A percentile compares a stretch with the other conserved stretches of the same genome.
Conservation (phyloP, 2,888 invertebrate species). For the Pyrocoelia pectoralis region DNA sequence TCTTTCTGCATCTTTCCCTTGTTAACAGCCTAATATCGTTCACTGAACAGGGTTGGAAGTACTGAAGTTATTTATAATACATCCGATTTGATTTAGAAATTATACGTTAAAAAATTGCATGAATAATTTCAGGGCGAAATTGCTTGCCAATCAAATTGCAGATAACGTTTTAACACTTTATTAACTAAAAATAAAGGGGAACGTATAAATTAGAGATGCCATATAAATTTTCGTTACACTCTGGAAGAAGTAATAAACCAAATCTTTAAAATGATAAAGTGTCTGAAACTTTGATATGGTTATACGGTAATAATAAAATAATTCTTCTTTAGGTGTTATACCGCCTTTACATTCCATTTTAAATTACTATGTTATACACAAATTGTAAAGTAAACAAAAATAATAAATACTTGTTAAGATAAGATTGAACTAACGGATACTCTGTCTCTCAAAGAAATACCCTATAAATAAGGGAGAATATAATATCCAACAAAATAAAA, state of each 20-base stretch:
- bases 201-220: constrained; percentile 3
- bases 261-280: constrained; percentile 12
- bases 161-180: not conserved
- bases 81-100: too few relatives aligned
- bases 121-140: not conserved
- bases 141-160: not conserved
- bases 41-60: too few relatives aligned
- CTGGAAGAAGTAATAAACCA: constrained; percentile 9
- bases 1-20: too few relatives aligned
- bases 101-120: not conserved
- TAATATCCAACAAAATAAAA: constrained; percentile 10
- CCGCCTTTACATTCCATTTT: not conserved
- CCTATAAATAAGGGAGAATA: constrained; percentile 7
- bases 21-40: too few relatives aligned
- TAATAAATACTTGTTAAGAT: constrained; percentile 3
- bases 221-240: constrained; percentile 9
- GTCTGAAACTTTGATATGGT: constrained; percentile 5
- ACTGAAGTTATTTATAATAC: too few relatives aligned
- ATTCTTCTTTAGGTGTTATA: not conserved
- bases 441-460: not conserved
- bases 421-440: not conserved
- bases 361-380: not conserved
- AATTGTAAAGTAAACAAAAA: constrained; percentile 3
- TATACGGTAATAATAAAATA: not conserved
- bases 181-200: not conserved